These are phyloP conservation scores for Lepidocyrtinus sp. DNA, from an alignment of 2,888 invertebrate species.

Conservation along the genomic window DNA sequence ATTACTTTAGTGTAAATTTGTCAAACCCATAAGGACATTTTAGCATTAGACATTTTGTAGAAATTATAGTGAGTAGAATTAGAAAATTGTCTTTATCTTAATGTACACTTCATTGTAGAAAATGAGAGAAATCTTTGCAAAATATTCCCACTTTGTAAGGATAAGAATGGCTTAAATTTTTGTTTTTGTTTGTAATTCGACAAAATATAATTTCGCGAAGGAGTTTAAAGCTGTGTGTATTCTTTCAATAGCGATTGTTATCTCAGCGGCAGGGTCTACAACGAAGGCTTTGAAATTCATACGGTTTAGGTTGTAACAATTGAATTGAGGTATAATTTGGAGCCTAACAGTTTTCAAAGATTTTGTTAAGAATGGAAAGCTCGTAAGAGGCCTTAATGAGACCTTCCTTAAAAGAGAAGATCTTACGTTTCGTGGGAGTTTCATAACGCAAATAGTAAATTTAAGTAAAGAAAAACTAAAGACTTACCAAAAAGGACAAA, in stretches of 20 bases:
- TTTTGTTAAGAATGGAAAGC: constrained; percentile 11
- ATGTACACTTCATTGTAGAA: too few species aligned
- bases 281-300: constrained; percentile 8
- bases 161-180: background rate
- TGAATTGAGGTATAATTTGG: too few species aligned
- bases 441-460: too few species aligned
- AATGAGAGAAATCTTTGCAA: constrained; percentile 5
- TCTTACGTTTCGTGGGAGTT: too few species aligned
- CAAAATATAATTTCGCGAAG: background rate
- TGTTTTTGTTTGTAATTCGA: background rate
- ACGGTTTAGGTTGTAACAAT: too few species aligned
- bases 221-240: background rate
- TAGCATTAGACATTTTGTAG: background rate
- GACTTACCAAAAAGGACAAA: constrained; percentile 20
- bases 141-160: too few species aligned
- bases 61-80: background rate
- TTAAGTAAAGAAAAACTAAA: constrained; percentile 5
- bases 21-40: background rate
- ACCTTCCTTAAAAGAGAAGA: background rate
- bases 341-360: too few species aligned
- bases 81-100: background rate
- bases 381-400: background rate
- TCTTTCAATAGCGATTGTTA: background rate
- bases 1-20: background rate
- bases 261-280: background rate